phyloP scores from a whole-genome alignment of 2,888 invertebrate species.

The Ennomos quercinarius region DNA sequence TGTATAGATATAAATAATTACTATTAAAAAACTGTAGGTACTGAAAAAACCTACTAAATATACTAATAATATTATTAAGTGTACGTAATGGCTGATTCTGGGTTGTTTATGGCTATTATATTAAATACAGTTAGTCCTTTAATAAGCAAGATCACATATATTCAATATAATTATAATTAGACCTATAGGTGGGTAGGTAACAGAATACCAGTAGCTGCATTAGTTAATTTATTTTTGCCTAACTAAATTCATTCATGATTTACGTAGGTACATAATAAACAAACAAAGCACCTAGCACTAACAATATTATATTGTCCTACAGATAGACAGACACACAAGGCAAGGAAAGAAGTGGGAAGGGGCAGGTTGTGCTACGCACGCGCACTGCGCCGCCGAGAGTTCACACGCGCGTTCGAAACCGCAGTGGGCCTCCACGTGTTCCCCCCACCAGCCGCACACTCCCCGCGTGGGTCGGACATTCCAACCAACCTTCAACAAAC shows the following conservation, averaged over 20 bases:
- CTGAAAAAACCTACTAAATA: too few species aligned
- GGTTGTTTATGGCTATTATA: too few species aligned
- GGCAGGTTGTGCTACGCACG: slow-evolving; percentile 72
- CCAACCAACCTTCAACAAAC: slow-evolving; percentile 73
- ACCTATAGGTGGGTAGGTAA: too few species aligned
- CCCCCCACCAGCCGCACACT: slow-evolving; percentile 49
- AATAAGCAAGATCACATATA: too few species aligned
- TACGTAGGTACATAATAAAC: slow-evolving; percentile 2
- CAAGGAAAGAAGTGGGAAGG: slow-evolving; percentile 62
- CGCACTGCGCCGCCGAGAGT: slow-evolving; percentile 76
- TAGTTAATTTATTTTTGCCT: not conserved
- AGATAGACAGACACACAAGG: slow-evolving; percentile 60
- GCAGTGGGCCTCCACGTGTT: slow-evolving; percentile 85
- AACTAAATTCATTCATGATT: not conserved
- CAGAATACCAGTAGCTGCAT: too few species aligned
- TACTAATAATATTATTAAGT: too few species aligned
- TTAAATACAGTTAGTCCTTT: too few species aligned
- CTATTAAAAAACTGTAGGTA: too few species aligned
- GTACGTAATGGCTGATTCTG: too few species aligned
- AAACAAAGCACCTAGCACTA: slow-evolving; percentile 55
- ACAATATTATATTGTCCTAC: slow-evolving; percentile 66
- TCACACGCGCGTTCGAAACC: slow-evolving; percentile 82
- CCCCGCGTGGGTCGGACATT: slow-evolving; percentile 54
- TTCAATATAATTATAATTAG: too few species aligned
- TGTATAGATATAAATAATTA: too few species aligned